These are phyloP conservation scores for Lepilemur septentrionalis DNA, from an alignment of 2,797 vertebrate species.

Conservation along the genomic window DNA sequence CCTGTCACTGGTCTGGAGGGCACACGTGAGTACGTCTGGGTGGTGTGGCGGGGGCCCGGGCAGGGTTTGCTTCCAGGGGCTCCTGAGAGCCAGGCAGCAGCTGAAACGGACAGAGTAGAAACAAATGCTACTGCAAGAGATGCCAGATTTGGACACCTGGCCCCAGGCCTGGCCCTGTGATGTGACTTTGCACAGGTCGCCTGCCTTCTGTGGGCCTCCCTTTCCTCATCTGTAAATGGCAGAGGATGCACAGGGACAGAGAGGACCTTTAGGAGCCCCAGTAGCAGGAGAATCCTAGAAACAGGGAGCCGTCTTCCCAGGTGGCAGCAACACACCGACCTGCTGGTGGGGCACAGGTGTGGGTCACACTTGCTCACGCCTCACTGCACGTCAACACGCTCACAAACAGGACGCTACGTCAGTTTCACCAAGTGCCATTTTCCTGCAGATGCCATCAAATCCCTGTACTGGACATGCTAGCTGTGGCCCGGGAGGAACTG, in stretches of 20 bases:
- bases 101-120: no score
- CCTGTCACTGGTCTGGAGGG: no score
- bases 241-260: neutral
- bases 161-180: no score
- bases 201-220: neutral
- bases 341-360: neutral
- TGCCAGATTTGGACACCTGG: no score
- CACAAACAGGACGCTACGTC: neutral
- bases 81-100: neutral
- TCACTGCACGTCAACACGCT: neutral
- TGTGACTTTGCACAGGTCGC: no score
- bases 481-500: neutral
- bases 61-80: neutral
- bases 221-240: neutral
- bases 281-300: neutral
- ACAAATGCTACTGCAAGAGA: neutral
- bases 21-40: no score
- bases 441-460: neutral
- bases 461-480: neutral
- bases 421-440: neutral
- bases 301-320: neutral
- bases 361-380: neutral
- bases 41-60: no score
- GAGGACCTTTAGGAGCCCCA: neutral
- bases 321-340: rapidly evolving